Evolutionary conservation across 2,888 invertebrate genomes (phyloP).

Genomic region (Cordilura impudica): DNA sequence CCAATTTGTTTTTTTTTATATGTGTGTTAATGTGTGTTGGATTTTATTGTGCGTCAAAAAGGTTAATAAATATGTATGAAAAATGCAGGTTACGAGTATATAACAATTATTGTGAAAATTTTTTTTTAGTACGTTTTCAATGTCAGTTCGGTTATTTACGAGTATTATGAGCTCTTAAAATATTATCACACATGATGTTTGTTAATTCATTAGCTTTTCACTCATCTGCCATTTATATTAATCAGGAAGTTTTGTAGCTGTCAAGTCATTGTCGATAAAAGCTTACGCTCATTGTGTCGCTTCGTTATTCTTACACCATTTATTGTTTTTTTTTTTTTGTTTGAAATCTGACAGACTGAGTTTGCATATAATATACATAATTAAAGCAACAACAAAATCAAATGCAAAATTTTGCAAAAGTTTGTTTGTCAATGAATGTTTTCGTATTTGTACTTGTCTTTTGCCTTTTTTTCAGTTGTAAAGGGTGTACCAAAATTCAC

Average conservation of each 20-base stretch:
- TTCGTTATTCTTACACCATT: conserved; percentile 45
- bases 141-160: no score
- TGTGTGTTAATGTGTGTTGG: no score
- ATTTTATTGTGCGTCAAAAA: no score
- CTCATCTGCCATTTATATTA: background rate
- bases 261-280: background rate
- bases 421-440: background rate
- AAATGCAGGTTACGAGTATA: no score
- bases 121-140: no score
- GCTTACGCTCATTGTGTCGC: conserved; percentile 2
- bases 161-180: no score
- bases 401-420: background rate
- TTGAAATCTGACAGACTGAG: conserved; percentile 30
- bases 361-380: background rate
- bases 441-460: conserved; percentile 16
- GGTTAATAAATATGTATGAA: no score
- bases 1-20: no score
- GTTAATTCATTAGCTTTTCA: background rate
- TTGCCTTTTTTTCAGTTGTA: conserved; percentile 12
- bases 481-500: no score
- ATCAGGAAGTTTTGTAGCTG: background rate
- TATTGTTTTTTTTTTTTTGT: conserved; percentile 41
- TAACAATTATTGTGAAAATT: no score
- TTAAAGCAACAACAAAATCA: background rate
- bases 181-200: no score